Conservation (phyloP, 2,113 vertebrate species). For the Mixornis gularis region DNA sequence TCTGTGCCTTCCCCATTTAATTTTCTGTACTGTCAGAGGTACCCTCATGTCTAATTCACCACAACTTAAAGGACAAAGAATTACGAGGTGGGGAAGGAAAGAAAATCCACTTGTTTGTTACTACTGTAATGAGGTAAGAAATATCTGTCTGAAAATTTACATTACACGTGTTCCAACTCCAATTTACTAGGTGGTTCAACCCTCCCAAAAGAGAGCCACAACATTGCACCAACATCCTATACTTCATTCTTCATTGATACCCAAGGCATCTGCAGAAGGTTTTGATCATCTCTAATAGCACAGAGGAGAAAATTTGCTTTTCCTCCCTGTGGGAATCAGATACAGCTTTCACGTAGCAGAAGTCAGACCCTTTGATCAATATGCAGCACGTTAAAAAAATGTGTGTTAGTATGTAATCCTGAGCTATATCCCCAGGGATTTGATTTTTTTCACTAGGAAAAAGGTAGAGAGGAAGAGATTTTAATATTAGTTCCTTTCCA, state of each 20-base stretch:
- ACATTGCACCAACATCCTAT: neutral
- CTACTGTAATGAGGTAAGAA: neutral
- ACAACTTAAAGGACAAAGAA: neutral
- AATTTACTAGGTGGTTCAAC: neutral
- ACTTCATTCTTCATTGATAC: neutral
- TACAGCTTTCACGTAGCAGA: neutral
- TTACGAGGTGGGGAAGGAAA: neutral
- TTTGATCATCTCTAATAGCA: slow-evolving; percentile 13
- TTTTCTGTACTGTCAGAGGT: neutral
- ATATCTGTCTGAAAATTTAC: neutral
- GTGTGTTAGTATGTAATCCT: neutral
- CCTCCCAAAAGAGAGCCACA: neutral
- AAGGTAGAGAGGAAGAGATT: neutral
- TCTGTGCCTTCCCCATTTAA: neutral
- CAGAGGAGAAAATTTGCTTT: neutral
- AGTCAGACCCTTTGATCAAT: slow-evolving; percentile 17
- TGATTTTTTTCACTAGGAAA: neutral
- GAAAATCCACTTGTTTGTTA: slow-evolving; percentile 10
- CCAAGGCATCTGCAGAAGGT: neutral
- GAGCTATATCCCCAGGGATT: neutral
- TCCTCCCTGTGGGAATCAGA: neutral
- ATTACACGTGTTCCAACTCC: neutral
- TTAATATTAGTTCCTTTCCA: neutral
- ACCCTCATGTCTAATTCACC: neutral
- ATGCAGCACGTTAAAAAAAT: neutral